Conservation (phyloP, 2,888 invertebrate species). For the Andrena bicolor region DNA sequence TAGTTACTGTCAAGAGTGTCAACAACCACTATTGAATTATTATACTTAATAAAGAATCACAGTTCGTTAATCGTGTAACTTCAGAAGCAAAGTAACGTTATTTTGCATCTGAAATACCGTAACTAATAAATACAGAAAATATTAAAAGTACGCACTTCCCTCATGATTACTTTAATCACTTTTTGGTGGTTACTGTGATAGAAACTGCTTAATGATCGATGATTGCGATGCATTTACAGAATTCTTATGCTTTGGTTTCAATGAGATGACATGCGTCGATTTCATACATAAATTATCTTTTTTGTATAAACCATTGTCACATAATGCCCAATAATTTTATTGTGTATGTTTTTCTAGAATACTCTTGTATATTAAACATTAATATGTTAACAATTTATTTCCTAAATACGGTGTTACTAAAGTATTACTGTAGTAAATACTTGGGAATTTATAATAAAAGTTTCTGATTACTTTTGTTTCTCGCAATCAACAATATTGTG, state of each 20-base stretch:
- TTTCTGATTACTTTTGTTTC: not conserved
- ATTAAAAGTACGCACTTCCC: not conserved
- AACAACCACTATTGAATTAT: conserved; percentile 56
- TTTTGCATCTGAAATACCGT: conserved; percentile 3
- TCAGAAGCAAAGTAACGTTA: conserved; percentile 2
- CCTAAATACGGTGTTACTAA: not conserved
- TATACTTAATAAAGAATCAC: conserved; percentile 24
- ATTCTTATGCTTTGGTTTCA: not conserved
- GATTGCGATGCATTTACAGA: not conserved
- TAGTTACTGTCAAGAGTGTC: conserved; percentile 69
- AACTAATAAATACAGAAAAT: not conserved
- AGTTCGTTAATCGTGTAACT: not conserved
- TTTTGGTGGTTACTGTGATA: not conserved
- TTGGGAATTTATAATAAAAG: not conserved
- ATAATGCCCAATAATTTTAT: not conserved
- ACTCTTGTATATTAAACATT: not conserved
- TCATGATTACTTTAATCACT: not conserved
- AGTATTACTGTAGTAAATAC: not conserved
- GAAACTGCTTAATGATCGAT: not conserved
- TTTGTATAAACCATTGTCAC: not conserved
- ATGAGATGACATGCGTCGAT: not conserved
- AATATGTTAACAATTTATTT: not conserved
- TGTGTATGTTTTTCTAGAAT: not conserved
- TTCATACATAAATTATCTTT: not conserved
- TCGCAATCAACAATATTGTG: not conserved